phyloP scores from a whole-genome alignment of 2,888 invertebrate genomes.

The Gortyna flavago region DNA sequence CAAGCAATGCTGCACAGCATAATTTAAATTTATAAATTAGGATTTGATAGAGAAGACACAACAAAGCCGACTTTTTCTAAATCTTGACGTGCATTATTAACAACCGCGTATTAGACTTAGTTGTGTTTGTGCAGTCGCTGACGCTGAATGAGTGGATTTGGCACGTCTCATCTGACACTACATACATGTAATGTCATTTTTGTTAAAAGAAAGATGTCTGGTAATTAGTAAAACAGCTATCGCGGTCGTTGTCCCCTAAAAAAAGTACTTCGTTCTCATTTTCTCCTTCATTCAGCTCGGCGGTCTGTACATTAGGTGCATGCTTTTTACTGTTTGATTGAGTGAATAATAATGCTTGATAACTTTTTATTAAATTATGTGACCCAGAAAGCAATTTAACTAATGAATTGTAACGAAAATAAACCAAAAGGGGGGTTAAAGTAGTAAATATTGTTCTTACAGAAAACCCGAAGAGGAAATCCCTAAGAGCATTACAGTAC shows the following conservation, averaged over 20 bases:
- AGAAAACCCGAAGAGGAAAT: slow-evolving; percentile 88
- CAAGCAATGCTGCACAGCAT: not conserved
- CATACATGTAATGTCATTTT: slow-evolving; percentile 2
- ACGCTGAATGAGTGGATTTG: slow-evolving; percentile 39
- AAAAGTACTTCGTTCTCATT: not conserved
- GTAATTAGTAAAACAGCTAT: slow-evolving; percentile 20
- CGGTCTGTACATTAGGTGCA: slow-evolving; percentile 46
- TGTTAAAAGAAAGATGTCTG: slow-evolving; percentile 23
- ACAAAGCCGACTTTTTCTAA: not conserved
- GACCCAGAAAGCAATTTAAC: slow-evolving; percentile 24
- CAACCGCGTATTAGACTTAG: not conserved
- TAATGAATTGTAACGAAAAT: slow-evolving; percentile 36
- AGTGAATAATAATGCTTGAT: slow-evolving; percentile 65
- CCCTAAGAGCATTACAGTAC: slow-evolving; percentile 86
- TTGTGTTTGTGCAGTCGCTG: slow-evolving; percentile 29
- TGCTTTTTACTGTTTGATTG: slow-evolving; percentile 60
- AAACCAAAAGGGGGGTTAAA: slow-evolving; percentile 68
- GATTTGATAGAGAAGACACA: not conserved
- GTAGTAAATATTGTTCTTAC: slow-evolving; percentile 80
- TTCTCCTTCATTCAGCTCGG: slow-evolving; percentile 28
- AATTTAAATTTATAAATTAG: not conserved
- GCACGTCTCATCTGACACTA: slow-evolving; percentile 1
- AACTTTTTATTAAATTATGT: slow-evolving; percentile 42
- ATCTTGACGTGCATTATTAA: not conserved
- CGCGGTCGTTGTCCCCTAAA: slow-evolving; percentile 16